phyloP scores from a whole-genome alignment of 2,888 invertebrate species.

The Noctuana brunneofusca region DNA sequence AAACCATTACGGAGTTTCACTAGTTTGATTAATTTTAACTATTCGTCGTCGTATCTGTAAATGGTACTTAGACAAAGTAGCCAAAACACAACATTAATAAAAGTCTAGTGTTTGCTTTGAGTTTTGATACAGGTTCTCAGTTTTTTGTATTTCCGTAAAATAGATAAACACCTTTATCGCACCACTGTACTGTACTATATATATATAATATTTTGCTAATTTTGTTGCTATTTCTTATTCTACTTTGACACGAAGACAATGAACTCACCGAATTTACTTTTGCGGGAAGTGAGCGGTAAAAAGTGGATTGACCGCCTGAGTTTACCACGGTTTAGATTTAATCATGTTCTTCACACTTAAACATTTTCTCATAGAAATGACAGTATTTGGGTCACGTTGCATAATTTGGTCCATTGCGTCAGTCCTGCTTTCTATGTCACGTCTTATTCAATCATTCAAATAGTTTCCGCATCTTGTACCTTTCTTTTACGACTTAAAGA shows the following conservation, averaged over 20 bases:
- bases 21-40: too few species aligned
- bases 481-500: constrained; percentile 9
- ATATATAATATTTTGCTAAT: not conserved
- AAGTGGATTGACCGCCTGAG: not conserved
- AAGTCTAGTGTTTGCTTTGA: too few species aligned
- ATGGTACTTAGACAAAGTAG: too few species aligned
- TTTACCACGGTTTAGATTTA: constrained; percentile 7
- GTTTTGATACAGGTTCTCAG: too few species aligned
- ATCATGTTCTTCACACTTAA: constrained; percentile 14
- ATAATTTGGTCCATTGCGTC: constrained; percentile 39
- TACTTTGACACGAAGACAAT: not conserved
- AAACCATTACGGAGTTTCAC: too few species aligned
- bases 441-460: constrained; percentile 30
- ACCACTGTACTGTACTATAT: too few species aligned
- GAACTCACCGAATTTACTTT: constrained; percentile 11
- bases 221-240: not conserved
- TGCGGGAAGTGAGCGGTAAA: constrained; percentile 6
- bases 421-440: constrained; percentile 29
- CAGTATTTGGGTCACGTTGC: constrained; percentile 38
- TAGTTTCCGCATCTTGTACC: constrained; percentile 5
- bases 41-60: too few species aligned
- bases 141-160: too few species aligned
- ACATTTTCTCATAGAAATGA: constrained; percentile 32
- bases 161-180: too few species aligned
- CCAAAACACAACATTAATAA: too few species aligned